Evolutionary conservation across 2,797 vertebrate species (phyloP).

Genomic region (Crossoptilon crossoptilon): DNA sequence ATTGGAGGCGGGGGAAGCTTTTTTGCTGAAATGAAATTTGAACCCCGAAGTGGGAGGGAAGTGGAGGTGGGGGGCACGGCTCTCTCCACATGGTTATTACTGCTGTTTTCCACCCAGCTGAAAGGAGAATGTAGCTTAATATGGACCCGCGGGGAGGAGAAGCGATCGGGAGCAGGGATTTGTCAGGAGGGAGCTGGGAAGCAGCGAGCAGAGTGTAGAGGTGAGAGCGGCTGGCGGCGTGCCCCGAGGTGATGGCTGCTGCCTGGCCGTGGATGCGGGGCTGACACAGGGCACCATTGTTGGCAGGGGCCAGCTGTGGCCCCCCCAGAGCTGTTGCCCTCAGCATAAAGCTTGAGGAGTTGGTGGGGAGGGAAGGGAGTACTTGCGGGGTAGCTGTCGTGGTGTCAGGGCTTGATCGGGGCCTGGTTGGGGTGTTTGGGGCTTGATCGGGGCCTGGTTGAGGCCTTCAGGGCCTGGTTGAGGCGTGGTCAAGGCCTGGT

Average conservation of each 20-base stretch:
- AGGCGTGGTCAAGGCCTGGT: too few species aligned
- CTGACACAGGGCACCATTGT: constrained; percentile 63
- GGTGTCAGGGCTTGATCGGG: too few species aligned
- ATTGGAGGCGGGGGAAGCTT: constrained; percentile 71
- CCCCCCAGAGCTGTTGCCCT: constrained; percentile 11
- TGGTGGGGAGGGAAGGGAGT: not conserved
- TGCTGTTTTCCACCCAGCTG: constrained; percentile 73
- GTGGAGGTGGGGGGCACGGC: constrained; percentile 74
- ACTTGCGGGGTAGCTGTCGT: not conserved
- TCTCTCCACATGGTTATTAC: constrained; percentile 73
- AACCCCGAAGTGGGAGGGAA: constrained; percentile 73
- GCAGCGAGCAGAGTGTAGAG: constrained; percentile 36
- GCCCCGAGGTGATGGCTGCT: constrained; percentile 24
- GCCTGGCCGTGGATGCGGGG: not conserved
- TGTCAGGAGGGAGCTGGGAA: constrained; percentile 55
- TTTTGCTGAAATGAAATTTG: constrained; percentile 72
- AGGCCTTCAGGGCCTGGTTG: too few species aligned
- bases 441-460: too few species aligned
- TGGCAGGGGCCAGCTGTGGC: constrained; percentile 31
- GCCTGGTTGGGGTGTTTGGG: too few species aligned
- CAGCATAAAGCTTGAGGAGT: not conserved
- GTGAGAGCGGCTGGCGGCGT: constrained; percentile 46
- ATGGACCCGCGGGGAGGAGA: constrained; percentile 68
- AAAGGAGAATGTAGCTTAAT: constrained; percentile 70
- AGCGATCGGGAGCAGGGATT: constrained; percentile 50